A percentile compares a stretch with the other conserved stretches of the same genome.
Evolutionary conservation across 2,113 vertebrate genomes (phyloP).

Genomic region (Cephalopholis sonnerati): DNA sequence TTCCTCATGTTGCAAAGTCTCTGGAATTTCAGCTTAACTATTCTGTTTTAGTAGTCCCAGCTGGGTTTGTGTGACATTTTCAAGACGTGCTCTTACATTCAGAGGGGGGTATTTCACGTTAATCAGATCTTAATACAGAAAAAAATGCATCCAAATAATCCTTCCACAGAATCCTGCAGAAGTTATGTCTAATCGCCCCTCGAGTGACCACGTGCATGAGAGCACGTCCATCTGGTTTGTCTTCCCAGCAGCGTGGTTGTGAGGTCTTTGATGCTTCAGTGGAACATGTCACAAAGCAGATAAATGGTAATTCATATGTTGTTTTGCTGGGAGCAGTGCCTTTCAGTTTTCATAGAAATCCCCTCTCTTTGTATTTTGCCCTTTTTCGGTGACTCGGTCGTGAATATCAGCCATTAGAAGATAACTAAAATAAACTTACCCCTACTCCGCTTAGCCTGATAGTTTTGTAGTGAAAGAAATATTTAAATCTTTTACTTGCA

Average conservation of each 20-base stretch:
- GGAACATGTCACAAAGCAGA: background rate
- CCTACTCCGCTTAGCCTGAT: background rate
- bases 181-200: too few species aligned
- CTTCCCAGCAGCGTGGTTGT: slow-evolving; percentile 17
- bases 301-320: background rate
- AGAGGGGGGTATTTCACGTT: too few species aligned
- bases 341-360: background rate
- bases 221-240: slow-evolving; percentile 19
- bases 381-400: background rate
- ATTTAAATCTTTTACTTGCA: too few species aligned
- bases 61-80: background rate
- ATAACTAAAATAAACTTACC: background rate
- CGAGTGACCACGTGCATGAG: slow-evolving; percentile 12
- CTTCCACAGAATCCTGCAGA: background rate
- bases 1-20: background rate
- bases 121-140: background rate
- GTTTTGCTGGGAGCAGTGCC: too few species aligned
- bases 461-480: too few species aligned
- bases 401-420: background rate
- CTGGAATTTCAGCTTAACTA: background rate
- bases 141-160: background rate
- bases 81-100: background rate
- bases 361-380: background rate
- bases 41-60: background rate
- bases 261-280: background rate